phyloP scores from a whole-genome alignment of 2,797 vertebrate species.

The Sitta carolinensis region DNA sequence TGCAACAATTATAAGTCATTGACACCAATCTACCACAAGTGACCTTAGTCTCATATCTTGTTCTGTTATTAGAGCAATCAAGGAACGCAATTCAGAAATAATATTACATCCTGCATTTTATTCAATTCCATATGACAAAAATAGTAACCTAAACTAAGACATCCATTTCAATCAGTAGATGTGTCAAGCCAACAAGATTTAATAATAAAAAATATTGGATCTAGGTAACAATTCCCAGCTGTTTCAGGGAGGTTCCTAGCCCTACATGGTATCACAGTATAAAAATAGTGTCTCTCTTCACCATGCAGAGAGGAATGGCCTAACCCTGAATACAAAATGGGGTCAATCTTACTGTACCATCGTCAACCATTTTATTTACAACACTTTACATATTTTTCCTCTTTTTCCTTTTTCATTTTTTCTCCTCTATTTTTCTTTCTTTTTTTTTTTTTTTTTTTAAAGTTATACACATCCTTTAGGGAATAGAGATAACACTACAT shows the following conservation, averaged over 20 bases:
- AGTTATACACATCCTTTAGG: slow-evolving; percentile 70
- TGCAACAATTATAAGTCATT: background rate
- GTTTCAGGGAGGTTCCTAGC: slow-evolving; percentile 73
- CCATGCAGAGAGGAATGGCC: slow-evolving; percentile 76
- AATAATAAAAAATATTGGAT: slow-evolving; percentile 84
- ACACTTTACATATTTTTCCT: slow-evolving; percentile 70
- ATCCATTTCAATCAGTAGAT: slow-evolving; percentile 82
- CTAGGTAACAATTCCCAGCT: slow-evolving; percentile 75
- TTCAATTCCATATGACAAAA: slow-evolving; percentile 83
- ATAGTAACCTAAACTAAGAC: slow-evolving; percentile 83
- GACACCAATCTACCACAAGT: slow-evolving; percentile 5
- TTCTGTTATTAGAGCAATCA: slow-evolving; percentile 64
- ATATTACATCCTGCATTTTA: slow-evolving; percentile 83
- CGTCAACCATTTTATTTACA: slow-evolving; percentile 76
- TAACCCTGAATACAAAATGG: slow-evolving; percentile 71
- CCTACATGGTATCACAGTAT: slow-evolving; percentile 76
- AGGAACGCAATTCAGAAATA: slow-evolving; percentile 73
- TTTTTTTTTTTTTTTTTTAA: background rate
- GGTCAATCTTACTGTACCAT: slow-evolving; percentile 66
- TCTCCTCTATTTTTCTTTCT: background rate
- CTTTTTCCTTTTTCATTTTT: slow-evolving; percentile 44
- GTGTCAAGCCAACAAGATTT: slow-evolving; percentile 80
- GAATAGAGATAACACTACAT: slow-evolving; percentile 71
- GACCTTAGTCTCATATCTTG: slow-evolving; percentile 13
- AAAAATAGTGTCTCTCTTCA: slow-evolving; percentile 84